Base-by-base conservation (phyloP, 2,888 invertebrate genomes). In the Leptarthrus brevirostris region DNA sequence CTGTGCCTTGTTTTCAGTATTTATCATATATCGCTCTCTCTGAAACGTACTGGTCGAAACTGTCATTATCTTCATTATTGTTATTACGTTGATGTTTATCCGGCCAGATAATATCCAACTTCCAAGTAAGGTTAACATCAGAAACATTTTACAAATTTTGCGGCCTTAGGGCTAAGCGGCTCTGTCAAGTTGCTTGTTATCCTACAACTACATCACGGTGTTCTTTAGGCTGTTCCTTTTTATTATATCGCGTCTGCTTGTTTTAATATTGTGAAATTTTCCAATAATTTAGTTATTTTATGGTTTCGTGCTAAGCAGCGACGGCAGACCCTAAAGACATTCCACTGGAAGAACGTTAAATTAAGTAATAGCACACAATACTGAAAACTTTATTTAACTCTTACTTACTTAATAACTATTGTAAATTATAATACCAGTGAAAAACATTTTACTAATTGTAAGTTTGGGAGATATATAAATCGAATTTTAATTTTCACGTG, bases 21-120 rank as follows among this genome's bases (percentile, higher is more conserved):
- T 34, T 69, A 69, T 69, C 49, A 69, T 52, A 69, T 52, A 69
- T 52, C 69, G 52, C 52, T 69, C 30, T 24, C 20, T 18, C 24
- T 44, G 64, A 44, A 64, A 64, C 24, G 44, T 64, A 44, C 24
- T 44, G 52, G 34, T 20, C 69, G 20, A 52, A 52, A 52, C 69
- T 52, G 34, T 69, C 69, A 69, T 69, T 69, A 69, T 69, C 69
- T 49, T 69, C 69, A 69, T 69, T 69, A 69, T 69, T 69, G 69
- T 69, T 69, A 69, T 69, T 69, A 69, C n/a, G 49, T 52, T 69
- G 69, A 69, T 69, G 34, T 52, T 69, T 69, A 69, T 69, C 69
- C 69, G 69, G 49, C 47, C 69, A 69, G 69, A 69, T 69, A 69
- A 69, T 69, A 34, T 69, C 20, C 69, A 52, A 69, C 52, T 69